Percentiles rank a stretch among this genome's conserved stretches.
These are phyloP conservation scores for Limnephilus lunatus DNA, from an alignment of 2,888 invertebrate genomes.

Conservation along the genomic window DNA sequence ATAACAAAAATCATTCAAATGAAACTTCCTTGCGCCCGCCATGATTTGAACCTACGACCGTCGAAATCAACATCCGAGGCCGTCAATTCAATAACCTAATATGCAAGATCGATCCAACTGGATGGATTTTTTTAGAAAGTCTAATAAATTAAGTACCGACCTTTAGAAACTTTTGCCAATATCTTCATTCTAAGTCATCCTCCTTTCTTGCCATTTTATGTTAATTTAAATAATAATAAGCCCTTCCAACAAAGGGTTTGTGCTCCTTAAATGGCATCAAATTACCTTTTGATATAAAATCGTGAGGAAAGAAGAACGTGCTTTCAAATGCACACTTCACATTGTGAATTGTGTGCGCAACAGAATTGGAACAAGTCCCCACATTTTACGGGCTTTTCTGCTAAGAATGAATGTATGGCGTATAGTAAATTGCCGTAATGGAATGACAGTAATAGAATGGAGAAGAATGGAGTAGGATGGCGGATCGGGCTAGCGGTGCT, in stretches of 20 bases:
- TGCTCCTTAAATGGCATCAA: neutral
- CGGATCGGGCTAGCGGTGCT: conserved; percentile 31
- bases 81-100: no score
- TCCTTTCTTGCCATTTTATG: neutral
- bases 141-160: neutral
- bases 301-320: neutral
- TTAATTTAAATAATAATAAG: neutral
- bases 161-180: no score
- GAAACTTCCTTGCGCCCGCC: no score
- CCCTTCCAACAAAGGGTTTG: neutral
- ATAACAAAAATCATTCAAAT: no score
- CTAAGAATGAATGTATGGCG: neutral
- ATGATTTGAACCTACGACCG: no score
- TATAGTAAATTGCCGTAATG: neutral
- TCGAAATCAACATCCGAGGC: no score
- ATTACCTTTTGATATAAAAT: neutral
- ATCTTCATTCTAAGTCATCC: neutral
- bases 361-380: neutral
- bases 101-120: neutral
- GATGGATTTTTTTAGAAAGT: neutral
- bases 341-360: neutral
- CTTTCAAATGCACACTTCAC: neutral
- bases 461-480: neutral
- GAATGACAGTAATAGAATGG: neutral
- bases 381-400: neutral